phyloP scores from a whole-genome alignment of 1,140 invertebrate genomes.

The Diorhabda carinulata region DNA sequence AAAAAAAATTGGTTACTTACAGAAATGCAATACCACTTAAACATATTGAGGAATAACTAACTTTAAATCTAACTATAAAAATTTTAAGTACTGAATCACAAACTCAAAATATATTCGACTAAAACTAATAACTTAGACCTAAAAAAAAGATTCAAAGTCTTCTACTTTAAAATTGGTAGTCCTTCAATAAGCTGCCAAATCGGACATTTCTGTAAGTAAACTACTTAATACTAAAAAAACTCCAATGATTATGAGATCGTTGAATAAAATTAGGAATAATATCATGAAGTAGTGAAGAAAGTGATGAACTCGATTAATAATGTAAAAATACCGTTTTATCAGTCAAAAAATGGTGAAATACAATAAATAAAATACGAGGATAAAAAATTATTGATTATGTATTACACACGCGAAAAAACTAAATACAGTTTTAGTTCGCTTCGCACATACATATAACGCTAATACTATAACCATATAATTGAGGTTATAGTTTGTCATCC shows the following conservation, averaged over 20 bases:
- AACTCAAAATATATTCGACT: too few species aligned
- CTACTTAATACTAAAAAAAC: conserved; percentile 19
- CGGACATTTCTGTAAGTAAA: conserved; percentile 21
- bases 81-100: too few species aligned
- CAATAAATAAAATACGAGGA: conserved; percentile 19
- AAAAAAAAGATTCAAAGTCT: too few species aligned
- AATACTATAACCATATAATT: too few species aligned
- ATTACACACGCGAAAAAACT: background rate
- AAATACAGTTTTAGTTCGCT: too few species aligned
- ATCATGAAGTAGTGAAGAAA: conserved; percentile 28
- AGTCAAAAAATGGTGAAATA: conserved; percentile 17
- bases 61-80: too few species aligned
- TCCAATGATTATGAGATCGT: conserved; percentile 31
- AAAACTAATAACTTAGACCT: too few species aligned
- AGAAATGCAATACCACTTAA: background rate
- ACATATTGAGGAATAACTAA: too few species aligned
- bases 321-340: conserved; percentile 15
- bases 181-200: too few species aligned
- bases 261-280: conserved; percentile 28
- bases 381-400: background rate
- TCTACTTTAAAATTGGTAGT: too few species aligned
- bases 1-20: conserved; percentile 7
- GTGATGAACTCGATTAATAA: conserved; percentile 9
- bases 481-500: too few species aligned
- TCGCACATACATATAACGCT: too few species aligned